phyloP scores from a whole-genome alignment of 2,113 vertebrate genomes.

The Aegotheles bennettii region DNA sequence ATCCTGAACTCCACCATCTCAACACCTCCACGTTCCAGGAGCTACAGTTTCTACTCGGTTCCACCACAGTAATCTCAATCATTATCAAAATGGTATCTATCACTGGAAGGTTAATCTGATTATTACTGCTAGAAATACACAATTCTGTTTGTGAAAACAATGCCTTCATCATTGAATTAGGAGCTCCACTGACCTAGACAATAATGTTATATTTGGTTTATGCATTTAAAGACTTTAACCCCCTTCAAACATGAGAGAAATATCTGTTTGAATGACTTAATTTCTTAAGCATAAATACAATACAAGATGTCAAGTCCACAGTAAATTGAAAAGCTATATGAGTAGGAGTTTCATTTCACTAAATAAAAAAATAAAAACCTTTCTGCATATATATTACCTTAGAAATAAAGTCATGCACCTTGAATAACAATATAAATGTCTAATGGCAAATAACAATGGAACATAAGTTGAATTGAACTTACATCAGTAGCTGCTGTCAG shows the following conservation, averaged over 20 bases:
- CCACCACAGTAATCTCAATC: neutral
- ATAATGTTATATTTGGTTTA: neutral
- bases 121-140: neutral
- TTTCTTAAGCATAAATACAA: neutral
- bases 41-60: neutral
- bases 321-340: neutral
- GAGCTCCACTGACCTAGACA: neutral
- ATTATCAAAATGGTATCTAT: neutral
- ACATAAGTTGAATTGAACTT: constrained; percentile 35
- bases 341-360: neutral
- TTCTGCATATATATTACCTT: neutral
- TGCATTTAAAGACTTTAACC: neutral
- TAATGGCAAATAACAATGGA: neutral
- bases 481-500: constrained; percentile 93
- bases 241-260: neutral
- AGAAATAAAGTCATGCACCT: neutral
- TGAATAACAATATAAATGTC: neutral
- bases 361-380: neutral
- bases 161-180: neutral
- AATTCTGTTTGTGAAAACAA: neutral
- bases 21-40: neutral
- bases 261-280: neutral
- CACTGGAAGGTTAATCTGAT: neutral
- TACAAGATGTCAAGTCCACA: neutral
- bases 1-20: no score